phyloP scores from a whole-genome alignment of 2,888 invertebrate species.

The Heliconius ethilla region DNA sequence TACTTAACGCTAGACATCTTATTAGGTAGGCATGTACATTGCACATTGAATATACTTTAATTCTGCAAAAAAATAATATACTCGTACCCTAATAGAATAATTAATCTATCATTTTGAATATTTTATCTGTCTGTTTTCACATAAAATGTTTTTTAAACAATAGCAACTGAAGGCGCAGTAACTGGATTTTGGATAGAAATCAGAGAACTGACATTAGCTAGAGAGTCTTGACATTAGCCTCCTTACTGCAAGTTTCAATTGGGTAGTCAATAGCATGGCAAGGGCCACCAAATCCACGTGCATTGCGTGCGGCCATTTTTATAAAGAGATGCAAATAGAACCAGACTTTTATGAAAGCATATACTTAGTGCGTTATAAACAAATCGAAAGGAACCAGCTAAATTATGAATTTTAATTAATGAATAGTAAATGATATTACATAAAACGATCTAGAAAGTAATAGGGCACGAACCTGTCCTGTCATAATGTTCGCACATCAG shows the following conservation, averaged over 20 bases:
- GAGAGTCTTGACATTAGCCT: no score
- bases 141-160: no score
- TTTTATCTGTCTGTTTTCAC: no score
- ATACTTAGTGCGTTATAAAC: not conserved
- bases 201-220: no score
- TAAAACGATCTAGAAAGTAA: conserved; percentile 46
- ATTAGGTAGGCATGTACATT: not conserved
- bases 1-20: not conserved
- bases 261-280: not conserved
- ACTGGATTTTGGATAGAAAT: no score
- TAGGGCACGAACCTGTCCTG: conserved; percentile 55
- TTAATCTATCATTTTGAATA: no score
- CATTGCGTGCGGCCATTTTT: no score
- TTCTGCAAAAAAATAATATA: no score
- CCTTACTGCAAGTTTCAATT: not conserved
- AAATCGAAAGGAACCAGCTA: not conserved
- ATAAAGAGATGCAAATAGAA: not conserved
- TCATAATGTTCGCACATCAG: conserved; percentile 60
- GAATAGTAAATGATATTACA: conserved; percentile 19
- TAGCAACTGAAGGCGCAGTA: no score
- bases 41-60: not conserved
- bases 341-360: not conserved
- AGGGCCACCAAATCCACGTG: no score
- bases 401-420: conserved; percentile 21
- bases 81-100: no score